Base-by-base conservation (phyloP, 1,140 invertebrate genomes). In the Phortica variegata region DNA sequence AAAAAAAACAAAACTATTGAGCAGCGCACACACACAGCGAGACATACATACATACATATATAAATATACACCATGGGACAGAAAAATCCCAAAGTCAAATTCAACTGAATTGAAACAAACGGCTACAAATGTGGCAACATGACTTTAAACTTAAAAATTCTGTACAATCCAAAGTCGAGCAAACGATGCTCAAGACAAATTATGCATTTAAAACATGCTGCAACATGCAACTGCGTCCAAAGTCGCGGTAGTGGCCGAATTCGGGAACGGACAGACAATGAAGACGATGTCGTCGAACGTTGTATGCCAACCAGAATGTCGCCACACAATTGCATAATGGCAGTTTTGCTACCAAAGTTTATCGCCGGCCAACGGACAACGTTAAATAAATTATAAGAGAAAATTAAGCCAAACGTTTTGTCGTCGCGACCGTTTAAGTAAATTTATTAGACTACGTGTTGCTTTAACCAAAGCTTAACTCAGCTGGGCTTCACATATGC, bases 71-170 rank as follows among this genome's bases (percentile, higher is more conserved):
- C 52, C 42, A 32, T 13, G 39, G 45, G 32, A 56, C 40, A 38
- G 18, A 38, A 10, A 38, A 38, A 38, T 17, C n/a, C n/a, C n/a
- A 13, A 26, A 41, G 50, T 44, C 31, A 51, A 68, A 68, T 68
- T 68, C 63, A 68, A 68, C 63, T 45, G 63, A 68, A 68, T 54
- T 53, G 46, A 59, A 53, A 37, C 39, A 46, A 19, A 32, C 50
- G 48, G 54, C 57, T 68, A 68, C 63, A 68, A 68, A 68, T 68
- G 63, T 68, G 69, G 62, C 63, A 68, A 63, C 60, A 66, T 55
- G 54, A 59, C n/a, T n/a, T n/a, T 56, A 56, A 49, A 55, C 29
- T 43, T 47, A 47, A 33, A 34, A 26, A 9, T 16, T 29, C 6
- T 6, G 6, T 29, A 29, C 6, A 29, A 7, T 29, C 12, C 20